Evolutionary conservation across 2,888 invertebrate genomes (phyloP).

Genomic region (Andrena flavipes): DNA sequence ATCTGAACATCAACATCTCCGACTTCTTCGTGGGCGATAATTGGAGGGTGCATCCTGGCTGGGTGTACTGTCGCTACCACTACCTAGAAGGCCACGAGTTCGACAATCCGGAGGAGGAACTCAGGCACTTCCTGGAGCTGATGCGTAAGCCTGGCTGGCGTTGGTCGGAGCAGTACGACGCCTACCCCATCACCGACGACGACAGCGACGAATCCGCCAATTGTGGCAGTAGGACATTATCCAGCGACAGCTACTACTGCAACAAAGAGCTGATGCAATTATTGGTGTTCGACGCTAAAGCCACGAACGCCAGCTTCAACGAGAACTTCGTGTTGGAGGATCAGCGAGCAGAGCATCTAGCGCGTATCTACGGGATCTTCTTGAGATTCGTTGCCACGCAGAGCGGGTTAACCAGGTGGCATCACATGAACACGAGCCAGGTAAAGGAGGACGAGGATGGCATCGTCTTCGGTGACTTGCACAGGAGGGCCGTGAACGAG

Average conservation of each 20-base stretch:
- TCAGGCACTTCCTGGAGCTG: slow-evolving; percentile 90
- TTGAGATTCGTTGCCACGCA: slow-evolving; percentile 94
- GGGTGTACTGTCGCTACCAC: slow-evolving; percentile 96
- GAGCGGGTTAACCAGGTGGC: slow-evolving; percentile 95
- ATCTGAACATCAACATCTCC: slow-evolving; percentile 89
- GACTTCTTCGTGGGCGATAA: slow-evolving; percentile 90
- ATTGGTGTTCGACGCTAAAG: slow-evolving; percentile 94
- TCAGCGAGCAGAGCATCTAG: slow-evolving; percentile 83
- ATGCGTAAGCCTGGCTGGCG: slow-evolving; percentile 87
- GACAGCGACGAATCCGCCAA: slow-evolving; percentile 74
- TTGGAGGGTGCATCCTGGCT: slow-evolving; percentile 94
- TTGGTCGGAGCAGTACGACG: slow-evolving; percentile 88
- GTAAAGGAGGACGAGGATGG: slow-evolving; percentile 56
- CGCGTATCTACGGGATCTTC: slow-evolving; percentile 90
- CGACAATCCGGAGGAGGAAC: slow-evolving; percentile 90
- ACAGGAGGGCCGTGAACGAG: slow-evolving; percentile 93
- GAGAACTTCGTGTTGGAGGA: slow-evolving; percentile 66
- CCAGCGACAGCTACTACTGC: slow-evolving; percentile 92
- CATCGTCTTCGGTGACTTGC: slow-evolving; percentile 91
- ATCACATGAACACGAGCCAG: slow-evolving; percentile 81
- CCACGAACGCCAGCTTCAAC: slow-evolving; percentile 86
- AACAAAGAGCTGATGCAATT: slow-evolving; percentile 94
- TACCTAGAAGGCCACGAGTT: slow-evolving; percentile 92
- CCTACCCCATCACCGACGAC: slow-evolving; percentile 58
- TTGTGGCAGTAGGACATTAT: slow-evolving; percentile 85